Conservation (phyloP, 2,797 vertebrate species). For the Myripristis murdjan region DNA sequence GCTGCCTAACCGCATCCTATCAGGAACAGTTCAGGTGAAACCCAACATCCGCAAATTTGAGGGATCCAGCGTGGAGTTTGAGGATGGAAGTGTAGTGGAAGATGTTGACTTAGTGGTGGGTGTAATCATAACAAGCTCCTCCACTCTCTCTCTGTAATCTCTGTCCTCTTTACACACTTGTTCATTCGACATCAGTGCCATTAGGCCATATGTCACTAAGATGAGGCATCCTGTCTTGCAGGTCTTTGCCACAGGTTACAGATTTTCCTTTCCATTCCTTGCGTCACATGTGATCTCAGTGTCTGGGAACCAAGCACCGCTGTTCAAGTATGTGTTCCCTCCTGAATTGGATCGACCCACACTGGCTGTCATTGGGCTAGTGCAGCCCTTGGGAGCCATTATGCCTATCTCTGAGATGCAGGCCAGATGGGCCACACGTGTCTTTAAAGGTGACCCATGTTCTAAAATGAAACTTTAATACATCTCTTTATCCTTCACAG, state of each 20-base stretch:
- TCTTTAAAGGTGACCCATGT: conserved; percentile 85
- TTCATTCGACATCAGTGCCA: not conserved
- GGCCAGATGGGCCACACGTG: conserved; percentile 85
- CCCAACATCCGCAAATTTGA: conserved; percentile 83
- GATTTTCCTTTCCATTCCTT: conserved; percentile 86
- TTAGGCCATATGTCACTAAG: not conserved
- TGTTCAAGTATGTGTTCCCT: conserved; percentile 88
- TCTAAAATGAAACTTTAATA: not conserved
- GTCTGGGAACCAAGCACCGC: conserved; percentile 75
- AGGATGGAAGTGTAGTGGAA: conserved; percentile 84
- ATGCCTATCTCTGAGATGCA: conserved; percentile 90
- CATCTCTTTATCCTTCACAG: not conserved
- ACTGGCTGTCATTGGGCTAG: conserved; percentile 84
- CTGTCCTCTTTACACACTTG: not conserved
- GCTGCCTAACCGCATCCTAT: conserved; percentile 87
- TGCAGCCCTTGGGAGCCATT: conserved; percentile 86
- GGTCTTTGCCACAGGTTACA: conserved; percentile 90
- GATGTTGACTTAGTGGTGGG: conserved; percentile 84
- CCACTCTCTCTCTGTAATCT: not conserved
- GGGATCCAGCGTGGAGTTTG: conserved; percentile 84
- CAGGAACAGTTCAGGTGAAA: conserved; percentile 84
- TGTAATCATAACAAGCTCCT: conserved; percentile 1
- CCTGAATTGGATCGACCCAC: conserved; percentile 80
- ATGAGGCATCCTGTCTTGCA: conserved; percentile 31
- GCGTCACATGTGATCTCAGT: conserved; percentile 76